phyloP scores from a whole-genome alignment of 2,797 vertebrate species.

The Melanotaenia parkinsoni region DNA sequence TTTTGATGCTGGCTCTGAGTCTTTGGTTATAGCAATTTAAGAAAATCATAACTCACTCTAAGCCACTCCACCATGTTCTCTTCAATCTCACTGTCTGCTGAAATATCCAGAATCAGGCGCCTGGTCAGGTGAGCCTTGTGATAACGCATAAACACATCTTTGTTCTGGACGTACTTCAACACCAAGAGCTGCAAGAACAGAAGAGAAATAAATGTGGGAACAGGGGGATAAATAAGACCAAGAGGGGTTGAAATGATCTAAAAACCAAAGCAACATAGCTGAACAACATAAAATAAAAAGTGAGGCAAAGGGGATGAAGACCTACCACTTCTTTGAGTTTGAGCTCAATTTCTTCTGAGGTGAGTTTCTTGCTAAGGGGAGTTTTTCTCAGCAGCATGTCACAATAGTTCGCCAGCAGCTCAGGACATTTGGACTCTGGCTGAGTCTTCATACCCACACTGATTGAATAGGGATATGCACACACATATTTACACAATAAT shows the following conservation, averaged over 20 bases:
- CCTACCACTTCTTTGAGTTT: slow-evolving; percentile 98
- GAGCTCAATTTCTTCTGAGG: slow-evolving; percentile 97
- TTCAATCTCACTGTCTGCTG: slow-evolving; percentile 97
- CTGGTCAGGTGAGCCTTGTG: slow-evolving; percentile 98
- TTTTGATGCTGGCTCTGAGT: not conserved
- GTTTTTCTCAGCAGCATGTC: slow-evolving; percentile 99
- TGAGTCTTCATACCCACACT: slow-evolving; percentile 97
- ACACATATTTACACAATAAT: not conserved
- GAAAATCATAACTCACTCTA: slow-evolving; percentile 80
- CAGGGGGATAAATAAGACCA: not conserved
- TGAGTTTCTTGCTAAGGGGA: slow-evolving; percentile 97
- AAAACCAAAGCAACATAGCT: not conserved
- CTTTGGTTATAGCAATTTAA: not conserved
- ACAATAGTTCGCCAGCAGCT: slow-evolving; percentile 98
- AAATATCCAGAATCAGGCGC: slow-evolving; percentile 96
- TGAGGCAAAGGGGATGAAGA: not conserved
- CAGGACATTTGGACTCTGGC: slow-evolving; percentile 97
- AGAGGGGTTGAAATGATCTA: not conserved
- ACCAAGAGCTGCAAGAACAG: slow-evolving; percentile 59
- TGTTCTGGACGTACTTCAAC: slow-evolving; percentile 96
- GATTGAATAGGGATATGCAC: slow-evolving; percentile 8
- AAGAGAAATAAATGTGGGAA: not conserved
- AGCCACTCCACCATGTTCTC: slow-evolving; percentile 99
- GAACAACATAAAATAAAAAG: not conserved
- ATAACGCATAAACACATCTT: slow-evolving; percentile 98